These are phyloP conservation scores for Karalla daura DNA, from an alignment of 2,797 vertebrate genomes.

Conservation along the genomic window DNA sequence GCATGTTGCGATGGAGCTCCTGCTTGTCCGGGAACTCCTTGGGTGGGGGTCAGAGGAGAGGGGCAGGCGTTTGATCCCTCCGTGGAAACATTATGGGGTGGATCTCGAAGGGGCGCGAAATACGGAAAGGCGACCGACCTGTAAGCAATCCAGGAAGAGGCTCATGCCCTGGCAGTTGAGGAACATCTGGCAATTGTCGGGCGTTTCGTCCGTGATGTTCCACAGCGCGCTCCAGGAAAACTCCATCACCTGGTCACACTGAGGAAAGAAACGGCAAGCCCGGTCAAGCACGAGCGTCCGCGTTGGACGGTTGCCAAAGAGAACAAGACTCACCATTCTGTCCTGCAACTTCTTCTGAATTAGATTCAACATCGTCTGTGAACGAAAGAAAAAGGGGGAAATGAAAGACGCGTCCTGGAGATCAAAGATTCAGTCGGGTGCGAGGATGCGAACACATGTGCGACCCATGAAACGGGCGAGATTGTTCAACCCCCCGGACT, in stretches of 20 bases:
- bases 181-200: constrained; percentile 99
- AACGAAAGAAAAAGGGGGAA: background rate
- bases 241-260: constrained; percentile 99
- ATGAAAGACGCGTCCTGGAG: too few species aligned
- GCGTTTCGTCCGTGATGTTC: constrained; percentile 99
- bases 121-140: constrained; percentile 80
- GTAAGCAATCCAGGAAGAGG: constrained; percentile 94
- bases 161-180: constrained; percentile 96
- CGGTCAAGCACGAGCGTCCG: too few species aligned
- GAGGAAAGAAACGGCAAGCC: too few species aligned
- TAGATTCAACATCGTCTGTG: constrained; percentile 96
- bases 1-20: constrained; percentile 97
- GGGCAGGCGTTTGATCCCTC: background rate
- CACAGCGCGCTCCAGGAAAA: constrained; percentile 99
- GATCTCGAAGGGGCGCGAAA: too few species aligned
- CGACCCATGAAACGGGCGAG: too few species aligned
- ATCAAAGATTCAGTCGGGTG: too few species aligned
- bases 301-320: too few species aligned
- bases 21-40: constrained; percentile 98
- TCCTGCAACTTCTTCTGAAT: constrained; percentile 97
- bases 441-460: too few species aligned
- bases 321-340: constrained; percentile 89
- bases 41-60: background rate
- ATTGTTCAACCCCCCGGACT: too few species aligned
- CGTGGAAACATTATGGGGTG: background rate